These are phyloP conservation scores for Plotosus lineatus DNA, from an alignment of 2,113 vertebrate genomes.

Conservation along the genomic window DNA sequence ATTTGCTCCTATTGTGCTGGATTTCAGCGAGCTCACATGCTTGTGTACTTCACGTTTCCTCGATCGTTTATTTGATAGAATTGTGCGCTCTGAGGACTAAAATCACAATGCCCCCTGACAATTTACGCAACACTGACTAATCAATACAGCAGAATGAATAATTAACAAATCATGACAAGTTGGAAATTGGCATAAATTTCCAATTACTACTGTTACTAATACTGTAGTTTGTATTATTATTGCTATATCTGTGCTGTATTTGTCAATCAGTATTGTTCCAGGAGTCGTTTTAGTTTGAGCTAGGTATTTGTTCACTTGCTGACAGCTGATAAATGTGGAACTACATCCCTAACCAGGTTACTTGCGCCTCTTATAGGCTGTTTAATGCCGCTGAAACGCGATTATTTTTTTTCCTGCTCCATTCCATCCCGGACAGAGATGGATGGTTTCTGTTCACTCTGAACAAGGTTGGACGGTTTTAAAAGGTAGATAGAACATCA, in stretches of 20 bases:
- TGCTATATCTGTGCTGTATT: background rate
- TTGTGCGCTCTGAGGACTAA: too few species aligned
- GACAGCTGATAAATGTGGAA: constrained; percentile 73
- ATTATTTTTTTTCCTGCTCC: constrained; percentile 66
- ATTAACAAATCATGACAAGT: too few species aligned
- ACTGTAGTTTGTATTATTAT: background rate
- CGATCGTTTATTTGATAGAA: too few species aligned
- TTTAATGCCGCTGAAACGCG: constrained; percentile 70
- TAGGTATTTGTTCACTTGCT: constrained; percentile 50
- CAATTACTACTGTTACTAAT: background rate
- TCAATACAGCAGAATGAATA: too few species aligned
- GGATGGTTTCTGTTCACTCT: constrained; percentile 67
- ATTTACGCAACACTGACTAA: background rate
- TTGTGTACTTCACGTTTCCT: background rate
- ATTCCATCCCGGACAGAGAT: constrained; percentile 65
- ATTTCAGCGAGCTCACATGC: background rate
- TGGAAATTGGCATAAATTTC: background rate
- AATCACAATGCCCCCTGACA: background rate
- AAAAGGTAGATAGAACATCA: constrained; percentile 59
- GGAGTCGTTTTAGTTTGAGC: constrained; percentile 14
- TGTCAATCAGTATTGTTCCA: background rate
- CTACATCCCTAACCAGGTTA: constrained; percentile 68
- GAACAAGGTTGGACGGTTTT: constrained; percentile 56
- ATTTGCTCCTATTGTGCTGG: background rate
- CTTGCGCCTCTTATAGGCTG: constrained; percentile 62